Evolutionary conservation across 2,888 invertebrate species (phyloP).

Genomic region (Eristalinus sepulchralis): DNA sequence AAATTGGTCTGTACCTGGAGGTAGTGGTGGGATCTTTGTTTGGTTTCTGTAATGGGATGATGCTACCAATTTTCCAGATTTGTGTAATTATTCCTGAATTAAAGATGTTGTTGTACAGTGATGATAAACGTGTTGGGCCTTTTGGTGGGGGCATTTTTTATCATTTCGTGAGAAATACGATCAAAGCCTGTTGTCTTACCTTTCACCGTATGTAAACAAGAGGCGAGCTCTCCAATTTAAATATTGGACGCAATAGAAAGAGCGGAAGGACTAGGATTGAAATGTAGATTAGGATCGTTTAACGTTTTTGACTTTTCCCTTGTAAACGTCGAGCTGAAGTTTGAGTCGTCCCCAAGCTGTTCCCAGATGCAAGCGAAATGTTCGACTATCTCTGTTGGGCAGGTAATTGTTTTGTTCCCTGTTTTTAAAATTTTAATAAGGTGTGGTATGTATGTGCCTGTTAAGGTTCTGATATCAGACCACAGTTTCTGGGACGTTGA

Average conservation of each 20-base stretch:
- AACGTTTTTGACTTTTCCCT: background rate
- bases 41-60: slow-evolving; percentile 22
- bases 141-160: background rate
- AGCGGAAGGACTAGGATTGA: too few species aligned
- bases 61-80: slow-evolving; percentile 20
- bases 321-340: background rate
- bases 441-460: background rate
- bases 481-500: background rate
- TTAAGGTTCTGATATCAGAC: background rate
- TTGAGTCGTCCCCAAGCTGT: background rate
- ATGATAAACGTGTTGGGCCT: background rate
- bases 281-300: too few species aligned
- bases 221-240: background rate
- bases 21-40: background rate
- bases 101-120: background rate
- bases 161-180: background rate
- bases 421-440: background rate
- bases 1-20: slow-evolving; percentile 41
- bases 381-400: background rate
- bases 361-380: background rate
- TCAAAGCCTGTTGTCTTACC: background rate
- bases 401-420: background rate
- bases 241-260: too few species aligned
- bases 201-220: background rate
- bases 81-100: background rate